Conservation (phyloP, 2,888 invertebrate species). For the Gibbula magus region DNA sequence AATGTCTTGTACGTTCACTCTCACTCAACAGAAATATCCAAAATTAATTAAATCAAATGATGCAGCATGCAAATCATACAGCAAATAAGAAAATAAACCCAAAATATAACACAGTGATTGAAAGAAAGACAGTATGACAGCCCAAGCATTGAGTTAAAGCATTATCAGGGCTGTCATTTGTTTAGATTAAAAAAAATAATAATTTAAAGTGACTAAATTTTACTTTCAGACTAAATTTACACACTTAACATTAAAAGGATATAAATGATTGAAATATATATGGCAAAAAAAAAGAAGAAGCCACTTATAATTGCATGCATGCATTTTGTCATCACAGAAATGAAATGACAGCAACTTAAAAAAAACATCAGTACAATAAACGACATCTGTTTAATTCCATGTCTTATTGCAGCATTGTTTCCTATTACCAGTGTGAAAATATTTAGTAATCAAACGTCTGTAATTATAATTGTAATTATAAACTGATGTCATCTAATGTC, state of each 20-base stretch:
- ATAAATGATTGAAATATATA: neutral
- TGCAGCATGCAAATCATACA: no score
- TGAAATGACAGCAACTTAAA: neutral
- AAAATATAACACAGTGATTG: neutral
- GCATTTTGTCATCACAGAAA: neutral
- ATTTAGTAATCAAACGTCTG: no score
- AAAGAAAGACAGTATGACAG: neutral
- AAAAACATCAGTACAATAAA: no score
- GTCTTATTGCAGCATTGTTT: no score
- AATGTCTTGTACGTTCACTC: no score
- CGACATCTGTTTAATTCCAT: no score
- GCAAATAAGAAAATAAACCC: neutral
- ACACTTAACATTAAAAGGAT: neutral
- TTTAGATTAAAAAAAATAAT: neutral
- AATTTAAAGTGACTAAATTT: neutral
- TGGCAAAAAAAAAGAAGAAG: neutral
- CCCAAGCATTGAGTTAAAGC: neutral
- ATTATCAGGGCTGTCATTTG: neutral
- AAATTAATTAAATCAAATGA: no score
- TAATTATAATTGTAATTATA: no score
- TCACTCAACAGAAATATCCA: no score
- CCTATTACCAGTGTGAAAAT: no score
- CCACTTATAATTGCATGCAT: neutral
- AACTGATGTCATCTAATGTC: no score
- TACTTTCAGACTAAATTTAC: slow-evolving; percentile 2